Conservation (phyloP, 2,888 invertebrate genomes). For the Syrista parreyssii region DNA sequence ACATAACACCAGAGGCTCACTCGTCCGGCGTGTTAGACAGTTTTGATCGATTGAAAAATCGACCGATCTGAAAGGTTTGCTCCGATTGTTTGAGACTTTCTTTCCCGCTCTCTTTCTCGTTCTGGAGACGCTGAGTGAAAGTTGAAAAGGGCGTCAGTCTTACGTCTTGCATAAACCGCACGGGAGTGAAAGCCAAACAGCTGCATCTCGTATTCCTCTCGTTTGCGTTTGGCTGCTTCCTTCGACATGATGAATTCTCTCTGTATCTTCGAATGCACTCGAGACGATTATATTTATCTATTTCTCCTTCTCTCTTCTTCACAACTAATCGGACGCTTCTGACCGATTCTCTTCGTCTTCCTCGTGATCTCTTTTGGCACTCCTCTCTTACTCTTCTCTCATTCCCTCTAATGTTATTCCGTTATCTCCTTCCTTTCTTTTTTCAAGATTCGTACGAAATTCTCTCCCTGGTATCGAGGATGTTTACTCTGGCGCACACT, state of each 20-base stretch:
- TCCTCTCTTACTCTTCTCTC: neutral
- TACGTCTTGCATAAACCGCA: constrained; percentile 50
- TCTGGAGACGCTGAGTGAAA: constrained; percentile 16
- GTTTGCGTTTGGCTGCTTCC: constrained; percentile 37
- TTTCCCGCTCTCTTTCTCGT: neutral
- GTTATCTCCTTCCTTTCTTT: neutral
- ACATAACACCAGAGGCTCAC: constrained; percentile 61
- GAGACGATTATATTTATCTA: constrained; percentile 10
- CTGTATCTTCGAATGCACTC: constrained; percentile 7
- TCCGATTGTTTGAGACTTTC: neutral
- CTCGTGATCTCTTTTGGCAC: neutral
- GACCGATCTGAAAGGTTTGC: neutral
- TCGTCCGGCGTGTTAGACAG: constrained; percentile 49
- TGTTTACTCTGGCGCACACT: neutral
- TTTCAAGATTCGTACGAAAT: neutral
- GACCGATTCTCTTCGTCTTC: constrained; percentile 6
- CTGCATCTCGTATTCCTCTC: constrained; percentile 60
- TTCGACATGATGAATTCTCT: constrained; percentile 11
- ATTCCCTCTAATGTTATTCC: neutral
- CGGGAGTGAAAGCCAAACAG: constrained; percentile 56
- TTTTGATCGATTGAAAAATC: constrained; percentile 7
- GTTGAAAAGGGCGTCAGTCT: constrained; percentile 31
- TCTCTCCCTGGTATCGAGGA: neutral
- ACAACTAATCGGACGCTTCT: constrained; percentile 18
- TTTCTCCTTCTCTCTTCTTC: constrained; percentile 16